Evolutionary conservation across 2,888 invertebrate genomes (phyloP).

Genomic region (Ametastegia equiseti): DNA sequence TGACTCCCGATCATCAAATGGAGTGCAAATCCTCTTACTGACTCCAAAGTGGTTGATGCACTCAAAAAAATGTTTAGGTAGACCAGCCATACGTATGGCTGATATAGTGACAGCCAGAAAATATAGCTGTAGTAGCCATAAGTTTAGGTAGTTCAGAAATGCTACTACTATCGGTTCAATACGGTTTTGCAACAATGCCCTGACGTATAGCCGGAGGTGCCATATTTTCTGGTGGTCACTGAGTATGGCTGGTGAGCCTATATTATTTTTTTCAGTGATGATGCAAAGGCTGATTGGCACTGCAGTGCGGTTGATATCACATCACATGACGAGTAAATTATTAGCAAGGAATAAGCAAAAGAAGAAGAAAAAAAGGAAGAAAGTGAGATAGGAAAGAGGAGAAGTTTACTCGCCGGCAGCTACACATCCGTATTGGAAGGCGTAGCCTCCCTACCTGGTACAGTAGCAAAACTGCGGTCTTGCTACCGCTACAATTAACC

Average conservation of each 20-base stretch:
- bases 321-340: neutral
- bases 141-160: too few species aligned
- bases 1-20: neutral
- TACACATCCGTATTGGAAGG: neutral
- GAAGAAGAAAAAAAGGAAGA: neutral
- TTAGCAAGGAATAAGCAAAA: neutral
- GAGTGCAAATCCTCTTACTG: neutral
- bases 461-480: neutral
- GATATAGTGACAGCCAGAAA: neutral
- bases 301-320: neutral
- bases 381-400: too few species aligned
- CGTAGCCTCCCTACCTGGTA: too few species aligned
- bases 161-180: too few species aligned
- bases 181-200: too few species aligned
- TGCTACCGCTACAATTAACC: slow-evolving; percentile 31
- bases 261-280: too few species aligned
- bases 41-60: neutral
- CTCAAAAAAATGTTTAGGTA: too few species aligned
- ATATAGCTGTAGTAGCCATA: too few species aligned
- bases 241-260: too few species aligned
- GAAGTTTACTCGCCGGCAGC: neutral
- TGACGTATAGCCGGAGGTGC: too few species aligned
- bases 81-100: neutral
- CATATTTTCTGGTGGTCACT: too few species aligned
- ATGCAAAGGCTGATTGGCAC: neutral